Base-by-base conservation (phyloP, 2,888 invertebrate species). In the Ectemnius continuus region DNA sequence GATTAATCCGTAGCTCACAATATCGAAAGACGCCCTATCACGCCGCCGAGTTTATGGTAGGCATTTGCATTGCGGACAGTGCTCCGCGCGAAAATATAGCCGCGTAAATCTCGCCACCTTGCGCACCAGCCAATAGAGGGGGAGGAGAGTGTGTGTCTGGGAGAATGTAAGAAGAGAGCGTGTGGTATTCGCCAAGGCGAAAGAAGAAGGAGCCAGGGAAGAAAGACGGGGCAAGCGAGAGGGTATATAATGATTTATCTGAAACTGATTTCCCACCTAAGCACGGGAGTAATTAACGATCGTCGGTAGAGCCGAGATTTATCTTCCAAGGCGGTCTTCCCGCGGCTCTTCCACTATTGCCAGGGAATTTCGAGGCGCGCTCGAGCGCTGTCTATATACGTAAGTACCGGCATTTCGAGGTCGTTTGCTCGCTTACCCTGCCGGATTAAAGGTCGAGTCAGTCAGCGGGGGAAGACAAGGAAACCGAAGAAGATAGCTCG, bases 201-300 rank as follows among this genome's bases (percentile, higher is more conserved):
- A 18, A 20, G 18, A 47, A 46, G 11, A 6, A 28, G 46, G 3
- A 48, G 65, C 8, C 1, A 20, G 57, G 36, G 56, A 23, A 56
- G 28, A 45, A 28, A 26, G 52, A 8, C n/a, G 46, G 18, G 52
- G 45, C n/a, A 60, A 58, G 36, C 56, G 45, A 47, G 26, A 14
- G 58, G 57, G 61, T 69, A 75, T 65, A 73, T 68, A 76, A 82
- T 77, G 82, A 82, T 82, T 83, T 82, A 82, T 82, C 67, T 70
- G 79, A 79, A 82, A 82, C 82, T 83, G 80, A 83, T 83, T 83
- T 83, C 76, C 80, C 76, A 73, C 75, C 76, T 83, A 81, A 83
- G 76, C 75, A 75, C 64, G 69, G 58, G 81, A 81, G 83, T 83
- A 82, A 82, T 82, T 82, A 82, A 82, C 83, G 82, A 83, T 77